Evolutionary conservation across 2,113 vertebrate species (phyloP).

Genomic region (Bambusicola thoracicus): DNA sequence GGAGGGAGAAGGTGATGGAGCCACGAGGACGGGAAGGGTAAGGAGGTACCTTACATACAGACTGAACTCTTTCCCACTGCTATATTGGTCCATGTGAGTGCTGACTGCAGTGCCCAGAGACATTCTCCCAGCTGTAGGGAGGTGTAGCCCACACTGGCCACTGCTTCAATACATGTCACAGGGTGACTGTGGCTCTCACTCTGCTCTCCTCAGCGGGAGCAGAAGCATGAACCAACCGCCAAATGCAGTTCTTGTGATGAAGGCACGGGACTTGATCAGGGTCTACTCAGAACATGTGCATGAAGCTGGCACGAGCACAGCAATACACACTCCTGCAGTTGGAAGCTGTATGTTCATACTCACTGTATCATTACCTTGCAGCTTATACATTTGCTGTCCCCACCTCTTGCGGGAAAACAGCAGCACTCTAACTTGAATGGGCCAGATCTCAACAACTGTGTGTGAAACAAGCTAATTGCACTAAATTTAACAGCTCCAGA

Average conservation of each 20-base stretch:
- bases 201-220: neutral
- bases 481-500: neutral
- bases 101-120: rapidly evolving
- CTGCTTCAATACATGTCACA: rapidly evolving
- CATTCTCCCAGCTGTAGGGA: neutral
- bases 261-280: neutral
- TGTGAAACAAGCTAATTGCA: neutral
- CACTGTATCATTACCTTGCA: neutral
- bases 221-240: neutral
- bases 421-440: neutral
- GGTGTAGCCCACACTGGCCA: neutral
- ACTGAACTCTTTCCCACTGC: neutral
- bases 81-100: neutral
- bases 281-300: neutral
- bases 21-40: neutral
- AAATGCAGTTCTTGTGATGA: neutral
- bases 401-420: neutral
- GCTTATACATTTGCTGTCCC: neutral
- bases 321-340: neutral
- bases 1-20: neutral
- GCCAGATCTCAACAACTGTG: neutral
- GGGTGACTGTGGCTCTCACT: neutral
- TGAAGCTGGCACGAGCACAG: neutral
- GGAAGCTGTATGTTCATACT: neutral
- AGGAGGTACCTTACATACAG: rapidly evolving